These are phyloP conservation scores for Sthenelais limicola DNA, from an alignment of 2,888 invertebrate genomes.

Conservation along the genomic window DNA sequence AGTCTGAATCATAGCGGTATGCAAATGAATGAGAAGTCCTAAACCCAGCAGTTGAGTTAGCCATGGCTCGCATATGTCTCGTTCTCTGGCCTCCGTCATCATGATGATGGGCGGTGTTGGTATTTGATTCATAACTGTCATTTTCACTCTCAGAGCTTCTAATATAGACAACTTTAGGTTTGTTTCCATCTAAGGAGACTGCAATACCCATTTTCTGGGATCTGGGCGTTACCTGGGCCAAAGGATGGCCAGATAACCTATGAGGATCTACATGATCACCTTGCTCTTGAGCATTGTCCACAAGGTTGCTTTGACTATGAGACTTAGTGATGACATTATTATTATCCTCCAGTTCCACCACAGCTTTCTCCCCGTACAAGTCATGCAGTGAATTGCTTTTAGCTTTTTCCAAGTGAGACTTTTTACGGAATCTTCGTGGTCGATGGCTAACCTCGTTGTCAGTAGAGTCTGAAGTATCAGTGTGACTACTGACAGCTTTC, in stretches of 20 bases:
- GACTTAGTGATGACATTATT: constrained; percentile 32
- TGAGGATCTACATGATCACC: background rate
- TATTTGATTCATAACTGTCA: constrained; percentile 41
- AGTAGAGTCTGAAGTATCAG: constrained; percentile 60
- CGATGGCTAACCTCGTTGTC: constrained; percentile 60
- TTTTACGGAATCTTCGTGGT: constrained; percentile 55
- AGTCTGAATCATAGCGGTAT: constrained; percentile 42
- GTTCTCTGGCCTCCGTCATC: background rate
- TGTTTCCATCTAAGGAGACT: constrained; percentile 5
- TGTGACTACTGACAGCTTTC: constrained; percentile 15
- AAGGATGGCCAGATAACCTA: background rate
- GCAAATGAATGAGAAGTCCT: constrained; percentile 7
- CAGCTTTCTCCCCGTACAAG: constrained; percentile 47
- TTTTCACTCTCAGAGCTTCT: constrained; percentile 40
- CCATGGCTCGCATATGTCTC: background rate
- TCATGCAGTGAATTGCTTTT: constrained; percentile 62
- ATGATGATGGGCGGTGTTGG: constrained; percentile 17
- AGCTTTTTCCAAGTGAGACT: constrained; percentile 57
- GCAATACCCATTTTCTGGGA: constrained; percentile 18
- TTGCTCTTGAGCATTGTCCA: background rate
- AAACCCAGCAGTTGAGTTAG: background rate
- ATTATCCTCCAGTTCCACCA: background rate
- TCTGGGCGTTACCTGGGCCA: background rate
- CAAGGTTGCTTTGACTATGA: constrained; percentile 38
- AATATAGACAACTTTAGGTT: constrained; percentile 33